Base-by-base conservation (phyloP, 2,888 invertebrate species). In the Coelopa pilipes region DNA sequence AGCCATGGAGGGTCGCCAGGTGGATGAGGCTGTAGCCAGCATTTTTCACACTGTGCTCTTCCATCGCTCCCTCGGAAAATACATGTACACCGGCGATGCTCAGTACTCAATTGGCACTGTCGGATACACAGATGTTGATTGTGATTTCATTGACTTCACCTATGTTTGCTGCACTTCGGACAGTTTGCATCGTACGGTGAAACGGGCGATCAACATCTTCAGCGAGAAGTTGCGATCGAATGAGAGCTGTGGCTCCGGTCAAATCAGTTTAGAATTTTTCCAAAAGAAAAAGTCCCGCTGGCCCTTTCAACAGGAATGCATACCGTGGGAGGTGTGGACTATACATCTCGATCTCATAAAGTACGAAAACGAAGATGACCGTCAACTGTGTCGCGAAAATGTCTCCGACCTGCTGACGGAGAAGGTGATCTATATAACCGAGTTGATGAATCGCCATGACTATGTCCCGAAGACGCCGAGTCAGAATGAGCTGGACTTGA, bases 301-400 rank as follows among this genome's bases (percentile, higher is more conserved):
- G 97, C 92, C 94, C 46, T 96, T 98, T 86, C 92, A 93, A 78
- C 92, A 94, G 10, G 98, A 98, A 85, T 94, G 94, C 84, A 95
- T 96, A 83, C 97, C 98, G 0, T 99, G 99, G 99, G 99, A 99
- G 87, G 96, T 98, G 73, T 99, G 99, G 99, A 98, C 97, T 50
- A 92, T 99, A 9, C 93, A 95, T 81, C 90, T 99, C 79, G 96
- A 98, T 86, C 90, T 98, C 55, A 93, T 96, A 45, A 93, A 94
- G 81, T 90, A 97, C 70, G 92, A 93, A 76, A 94, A 92, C 86
- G 97, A 97, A 85, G 93, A 94, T 84, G 97, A 97, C 83, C 90
- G 96, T 80, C 95, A 95, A 87, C 90, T 92, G 80, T 95, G 94
- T 82, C 91, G 96, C 76, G 98, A 98, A 87, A 93, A 93, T 87